Base-by-base conservation (phyloP, 2,797 vertebrate genomes). In the Pipistrellus pipistrellus region DNA sequence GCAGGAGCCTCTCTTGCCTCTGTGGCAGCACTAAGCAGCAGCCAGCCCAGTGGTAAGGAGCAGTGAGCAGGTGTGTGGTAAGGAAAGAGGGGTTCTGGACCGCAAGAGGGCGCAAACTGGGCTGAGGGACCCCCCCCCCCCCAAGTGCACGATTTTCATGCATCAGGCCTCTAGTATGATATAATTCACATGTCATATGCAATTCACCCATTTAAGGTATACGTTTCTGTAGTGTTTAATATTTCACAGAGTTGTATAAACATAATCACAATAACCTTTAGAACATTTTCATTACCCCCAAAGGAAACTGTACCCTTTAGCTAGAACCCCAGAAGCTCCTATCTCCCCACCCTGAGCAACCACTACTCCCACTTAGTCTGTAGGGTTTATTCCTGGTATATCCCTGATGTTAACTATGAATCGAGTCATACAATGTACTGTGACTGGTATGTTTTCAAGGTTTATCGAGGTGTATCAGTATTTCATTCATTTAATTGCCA, bases 401-500 rank as follows among this genome's bases (percentile, higher is more conserved):
- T 57, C 83, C 44, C 62, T 14, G 57, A 53, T 62, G 13, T 62
- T 87, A 62, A 17, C n/a, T 86, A 0, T 78, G 72, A 46, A 27
- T 59, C 6, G 6, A 72, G 25, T 87, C 2, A 18, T 48, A 55
- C 3, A 30, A 3, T 35, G n/a, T 71, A 68, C 62, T 55, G 73
- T 57, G 35, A n/a, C n/a, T 84, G 90, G 32, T n/a, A 8, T n/a
- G 64, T 75, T 76, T 88, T 69, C 57, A 75, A 41, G 69, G 21
- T 55, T 80, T 21, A 23, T 86, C 3, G n/a, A 75, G 44, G 44
- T 73, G 3, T 35, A 2, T 41, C 9, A 68, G 17, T 83, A 9
- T 38, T 94, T 83, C 20, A 30, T 68, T 80, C 30, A 18, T 90
- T 88, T 68, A 83, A 32, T 64, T 94, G 62, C 53, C 20, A 7